A percentile compares a stretch with the other conserved stretches of the same genome.
These are phyloP conservation scores for Procambarus clarkii DNA, from an alignment of 1,140 invertebrate genomes.

Conservation along the genomic window DNA sequence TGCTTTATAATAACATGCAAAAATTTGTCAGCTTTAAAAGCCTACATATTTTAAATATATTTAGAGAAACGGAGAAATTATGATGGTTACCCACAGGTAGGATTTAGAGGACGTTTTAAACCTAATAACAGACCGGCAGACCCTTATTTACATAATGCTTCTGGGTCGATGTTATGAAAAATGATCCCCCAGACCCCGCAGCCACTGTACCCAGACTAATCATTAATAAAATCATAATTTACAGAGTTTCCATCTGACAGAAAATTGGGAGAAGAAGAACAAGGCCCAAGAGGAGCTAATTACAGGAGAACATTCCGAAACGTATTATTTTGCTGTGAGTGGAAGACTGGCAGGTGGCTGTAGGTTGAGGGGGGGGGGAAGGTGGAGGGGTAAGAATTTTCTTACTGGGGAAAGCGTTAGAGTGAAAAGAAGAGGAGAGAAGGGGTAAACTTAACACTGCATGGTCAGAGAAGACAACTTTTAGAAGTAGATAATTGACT, in stretches of 20 bases:
- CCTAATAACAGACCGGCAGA: not conserved
- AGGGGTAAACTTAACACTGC: too few relatives aligned
- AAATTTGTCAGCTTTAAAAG: too few relatives aligned
- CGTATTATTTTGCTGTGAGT: not conserved
- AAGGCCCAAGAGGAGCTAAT: not conserved
- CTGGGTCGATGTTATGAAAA: not conserved
- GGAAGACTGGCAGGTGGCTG: too few relatives aligned
- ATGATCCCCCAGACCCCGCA: not conserved
- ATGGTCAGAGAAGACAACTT: too few relatives aligned
- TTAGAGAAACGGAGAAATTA: too few relatives aligned
- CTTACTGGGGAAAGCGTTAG: too few relatives aligned
- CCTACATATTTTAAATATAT: too few relatives aligned
- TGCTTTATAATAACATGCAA: too few relatives aligned
- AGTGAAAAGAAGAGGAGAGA: not conserved
- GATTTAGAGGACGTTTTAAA: not conserved
- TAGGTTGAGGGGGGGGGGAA: not conserved
- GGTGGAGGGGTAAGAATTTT: not conserved
- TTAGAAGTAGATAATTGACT: too few relatives aligned
- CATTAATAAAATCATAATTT: constrained; percentile 37
- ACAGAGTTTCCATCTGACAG: not conserved
- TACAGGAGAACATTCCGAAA: constrained; percentile 1
- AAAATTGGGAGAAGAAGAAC: not conserved
- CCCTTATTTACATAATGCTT: not conserved
- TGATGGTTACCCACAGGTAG: too few relatives aligned
- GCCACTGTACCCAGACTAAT: not conserved